A percentile compares a stretch with the other conserved stretches of the same genome.
Conservation (phyloP, 1,140 invertebrate species). For the Yoshiicerus persimilis region DNA sequence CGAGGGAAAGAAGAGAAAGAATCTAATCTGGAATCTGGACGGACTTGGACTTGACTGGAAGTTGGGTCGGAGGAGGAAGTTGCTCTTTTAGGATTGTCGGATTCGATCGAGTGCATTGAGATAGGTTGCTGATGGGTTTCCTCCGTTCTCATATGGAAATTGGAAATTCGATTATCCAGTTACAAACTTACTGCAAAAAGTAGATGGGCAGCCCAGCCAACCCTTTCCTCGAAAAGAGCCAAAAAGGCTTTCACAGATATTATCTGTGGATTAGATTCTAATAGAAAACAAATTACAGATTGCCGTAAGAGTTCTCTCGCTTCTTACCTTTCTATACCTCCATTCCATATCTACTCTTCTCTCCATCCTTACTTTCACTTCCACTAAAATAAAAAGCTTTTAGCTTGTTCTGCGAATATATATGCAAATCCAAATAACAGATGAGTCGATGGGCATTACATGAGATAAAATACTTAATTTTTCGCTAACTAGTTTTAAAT, state of each 20-base stretch:
- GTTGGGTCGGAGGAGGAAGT: neutral
- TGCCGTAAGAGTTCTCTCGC: neutral
- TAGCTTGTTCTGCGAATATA: neutral
- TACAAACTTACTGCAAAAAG: constrained; percentile 18
- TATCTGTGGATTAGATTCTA: constrained; percentile 10
- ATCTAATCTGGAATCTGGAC: neutral
- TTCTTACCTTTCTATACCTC: neutral
- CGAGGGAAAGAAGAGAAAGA: neutral
- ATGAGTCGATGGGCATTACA: too few relatives aligned
- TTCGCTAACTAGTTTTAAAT: too few relatives aligned
- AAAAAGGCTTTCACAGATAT: constrained; percentile 29
- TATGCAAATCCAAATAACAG: too few relatives aligned
- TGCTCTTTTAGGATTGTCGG: neutral
- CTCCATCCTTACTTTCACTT: neutral
- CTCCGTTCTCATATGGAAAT: constrained; percentile 6
- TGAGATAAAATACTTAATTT: too few relatives aligned
- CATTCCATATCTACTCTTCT: neutral
- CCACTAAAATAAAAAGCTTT: neutral
- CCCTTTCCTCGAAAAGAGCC: neutral
- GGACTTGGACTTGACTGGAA: neutral
- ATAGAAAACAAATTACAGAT: neutral
- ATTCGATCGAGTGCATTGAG: neutral
- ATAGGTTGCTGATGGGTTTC: neutral
- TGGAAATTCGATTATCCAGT: constrained; percentile 38
- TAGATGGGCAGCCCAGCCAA: neutral